A percentile compares a stretch with the other conserved stretches of the same genome.
Evolutionary conservation across 2,888 invertebrate genomes (phyloP).

Genomic region (Eurois occulta): DNA sequence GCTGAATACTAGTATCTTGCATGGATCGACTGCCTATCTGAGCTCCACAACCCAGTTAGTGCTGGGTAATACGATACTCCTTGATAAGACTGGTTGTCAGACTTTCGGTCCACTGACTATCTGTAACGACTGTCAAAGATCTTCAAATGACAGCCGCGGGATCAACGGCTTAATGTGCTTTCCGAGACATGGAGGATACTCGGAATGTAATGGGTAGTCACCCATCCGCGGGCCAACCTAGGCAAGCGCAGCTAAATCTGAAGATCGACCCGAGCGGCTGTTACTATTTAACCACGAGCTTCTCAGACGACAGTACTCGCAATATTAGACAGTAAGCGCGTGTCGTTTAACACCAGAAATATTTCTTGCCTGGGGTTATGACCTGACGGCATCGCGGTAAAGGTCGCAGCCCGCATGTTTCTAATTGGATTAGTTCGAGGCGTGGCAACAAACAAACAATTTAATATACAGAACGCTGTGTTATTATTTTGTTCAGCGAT

Average conservation of each 20-base stretch:
- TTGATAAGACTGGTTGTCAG: background rate
- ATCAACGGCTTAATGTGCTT: no score
- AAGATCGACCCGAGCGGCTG: no score
- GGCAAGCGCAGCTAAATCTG: no score
- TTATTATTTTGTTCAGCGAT: constrained; percentile 19
- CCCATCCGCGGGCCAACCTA: background rate
- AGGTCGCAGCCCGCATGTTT: constrained; percentile 38
- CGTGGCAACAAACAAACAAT: constrained; percentile 41
- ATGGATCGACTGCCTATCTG: no score
- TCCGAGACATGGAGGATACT: no score
- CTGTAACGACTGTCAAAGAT: background rate
- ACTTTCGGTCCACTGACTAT: no score
- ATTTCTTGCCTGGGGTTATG: background rate
- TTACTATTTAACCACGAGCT: no score
- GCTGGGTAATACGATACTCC: background rate
- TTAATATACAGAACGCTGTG: constrained; percentile 41
- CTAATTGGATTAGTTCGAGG: constrained; percentile 62
- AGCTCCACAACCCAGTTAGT: no score
- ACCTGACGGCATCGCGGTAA: constrained; percentile 3
- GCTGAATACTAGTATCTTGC: no score
- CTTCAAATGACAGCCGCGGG: background rate
- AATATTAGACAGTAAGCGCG: background rate
- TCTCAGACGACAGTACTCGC: no score
- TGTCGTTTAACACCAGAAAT: no score
- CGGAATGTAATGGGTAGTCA: background rate